Conservation (phyloP, 2,797 vertebrate species). For the Sphenopsis melanotis region DNA sequence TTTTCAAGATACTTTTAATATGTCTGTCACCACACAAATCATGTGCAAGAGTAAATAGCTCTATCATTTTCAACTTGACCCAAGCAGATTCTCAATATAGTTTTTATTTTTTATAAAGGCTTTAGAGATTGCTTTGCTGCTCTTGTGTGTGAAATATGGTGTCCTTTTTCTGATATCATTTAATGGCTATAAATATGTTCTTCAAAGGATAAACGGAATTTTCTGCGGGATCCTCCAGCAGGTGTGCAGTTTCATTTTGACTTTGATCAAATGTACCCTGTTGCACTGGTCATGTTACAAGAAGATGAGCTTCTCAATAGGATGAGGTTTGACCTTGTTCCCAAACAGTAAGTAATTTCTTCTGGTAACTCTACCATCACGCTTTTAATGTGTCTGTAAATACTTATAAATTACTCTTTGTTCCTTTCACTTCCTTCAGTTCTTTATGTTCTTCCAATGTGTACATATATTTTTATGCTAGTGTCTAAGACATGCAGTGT, state of each 20-base stretch:
- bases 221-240: slow-evolving; percentile 92
- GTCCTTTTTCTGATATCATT: neutral
- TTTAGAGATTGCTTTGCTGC: neutral
- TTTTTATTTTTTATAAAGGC: neutral
- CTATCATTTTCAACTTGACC: neutral
- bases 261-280: slow-evolving; percentile 93
- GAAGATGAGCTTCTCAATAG: slow-evolving; percentile 95
- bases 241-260: slow-evolving; percentile 96
- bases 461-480: neutral
- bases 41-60: neutral
- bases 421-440: neutral
- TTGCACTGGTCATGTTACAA: slow-evolving; percentile 93
- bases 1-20: neutral
- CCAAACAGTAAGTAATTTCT: slow-evolving; percentile 87
- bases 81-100: neutral
- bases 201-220: slow-evolving; percentile 92
- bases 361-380: neutral
- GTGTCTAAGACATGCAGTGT: neutral
- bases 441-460: neutral
- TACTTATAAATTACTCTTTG: neutral
- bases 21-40: neutral
- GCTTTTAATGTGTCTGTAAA: neutral
- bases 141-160: neutral
- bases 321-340: slow-evolving; percentile 97
- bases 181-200: neutral